phyloP scores from a whole-genome alignment of 2,888 invertebrate species.

The Spodoptera littoralis region DNA sequence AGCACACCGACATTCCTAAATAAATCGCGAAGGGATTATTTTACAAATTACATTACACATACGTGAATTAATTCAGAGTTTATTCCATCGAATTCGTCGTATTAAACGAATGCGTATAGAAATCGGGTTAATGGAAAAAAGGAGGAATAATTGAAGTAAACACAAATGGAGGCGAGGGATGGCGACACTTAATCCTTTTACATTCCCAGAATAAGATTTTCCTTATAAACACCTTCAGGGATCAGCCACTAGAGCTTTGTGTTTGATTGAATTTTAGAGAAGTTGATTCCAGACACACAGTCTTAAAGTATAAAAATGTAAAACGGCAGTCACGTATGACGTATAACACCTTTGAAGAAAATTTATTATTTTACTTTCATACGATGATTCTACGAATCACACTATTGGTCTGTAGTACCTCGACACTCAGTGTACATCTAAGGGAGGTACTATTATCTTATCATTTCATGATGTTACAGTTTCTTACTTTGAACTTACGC shows the following conservation, averaged over 20 bases:
- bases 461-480: too few relatives aligned
- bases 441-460: too few relatives aligned
- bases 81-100: conserved; percentile 32
- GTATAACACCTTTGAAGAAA: too few relatives aligned
- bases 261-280: conserved; percentile 58
- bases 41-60: conserved; percentile 46
- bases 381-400: too few relatives aligned
- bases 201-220: conserved; percentile 56
- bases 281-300: conserved; percentile 33
- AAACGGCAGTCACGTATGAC: too few relatives aligned
- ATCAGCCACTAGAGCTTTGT: conserved; percentile 45
- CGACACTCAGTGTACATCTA: too few relatives aligned
- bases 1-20: conserved; percentile 11
- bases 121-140: conserved; percentile 55
- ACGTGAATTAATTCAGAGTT: conserved; percentile 42
- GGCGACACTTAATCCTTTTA: conserved; percentile 54
- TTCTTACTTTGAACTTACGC: too few relatives aligned
- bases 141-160: conserved; percentile 56
- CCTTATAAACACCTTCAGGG: conserved; percentile 52
- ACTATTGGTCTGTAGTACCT: too few relatives aligned
- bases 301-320: conserved; percentile 6
- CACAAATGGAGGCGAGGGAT: conserved; percentile 36
- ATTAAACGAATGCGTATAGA: conserved; percentile 53
- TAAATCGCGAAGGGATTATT: conserved; percentile 31
- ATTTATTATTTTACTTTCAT: too few relatives aligned